Conservation (phyloP, 2,113 vertebrate genomes). For the Carassius auratus region DNA sequence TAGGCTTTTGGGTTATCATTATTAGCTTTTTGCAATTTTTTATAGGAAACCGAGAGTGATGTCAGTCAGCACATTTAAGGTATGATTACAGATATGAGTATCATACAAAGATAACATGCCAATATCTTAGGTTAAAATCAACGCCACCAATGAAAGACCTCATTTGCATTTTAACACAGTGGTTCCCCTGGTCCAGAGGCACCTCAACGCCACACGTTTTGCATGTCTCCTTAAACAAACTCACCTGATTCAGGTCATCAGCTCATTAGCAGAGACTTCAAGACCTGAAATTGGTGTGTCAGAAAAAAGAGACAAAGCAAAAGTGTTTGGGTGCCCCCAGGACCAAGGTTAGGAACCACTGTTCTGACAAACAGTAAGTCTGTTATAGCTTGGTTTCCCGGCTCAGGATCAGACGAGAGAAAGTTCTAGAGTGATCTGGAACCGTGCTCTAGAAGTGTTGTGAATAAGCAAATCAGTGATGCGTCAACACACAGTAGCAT, state of each 20-base stretch:
- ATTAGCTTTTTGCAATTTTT: neutral
- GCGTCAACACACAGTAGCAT: neutral
- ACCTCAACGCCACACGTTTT: too few species aligned
- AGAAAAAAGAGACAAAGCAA: too few species aligned
- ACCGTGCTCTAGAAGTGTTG: neutral
- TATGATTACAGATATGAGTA: neutral
- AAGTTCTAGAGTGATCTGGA: neutral
- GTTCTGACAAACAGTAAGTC: neutral
- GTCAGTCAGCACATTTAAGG: slow-evolving; percentile 14
- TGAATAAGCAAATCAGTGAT: neutral
- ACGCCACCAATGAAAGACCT: neutral
- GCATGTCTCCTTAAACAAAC: too few species aligned
- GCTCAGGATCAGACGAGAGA: neutral
- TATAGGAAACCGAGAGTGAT: neutral
- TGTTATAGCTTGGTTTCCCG: neutral
- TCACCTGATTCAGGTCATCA: too few species aligned
- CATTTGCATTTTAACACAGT: neutral
- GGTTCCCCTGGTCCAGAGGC: too few species aligned
- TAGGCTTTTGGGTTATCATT: neutral
- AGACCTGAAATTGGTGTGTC: too few species aligned
- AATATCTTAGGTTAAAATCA: neutral
- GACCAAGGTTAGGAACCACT: too few species aligned
- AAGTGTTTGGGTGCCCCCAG: too few species aligned
- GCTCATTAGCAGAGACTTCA: too few species aligned
- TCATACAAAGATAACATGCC: slow-evolving; percentile 11